A percentile compares a stretch with the other conserved stretches of the same genome.
Evolutionary conservation across 2,797 vertebrate species (phyloP).

Genomic region (Poecilia wingei): DNA sequence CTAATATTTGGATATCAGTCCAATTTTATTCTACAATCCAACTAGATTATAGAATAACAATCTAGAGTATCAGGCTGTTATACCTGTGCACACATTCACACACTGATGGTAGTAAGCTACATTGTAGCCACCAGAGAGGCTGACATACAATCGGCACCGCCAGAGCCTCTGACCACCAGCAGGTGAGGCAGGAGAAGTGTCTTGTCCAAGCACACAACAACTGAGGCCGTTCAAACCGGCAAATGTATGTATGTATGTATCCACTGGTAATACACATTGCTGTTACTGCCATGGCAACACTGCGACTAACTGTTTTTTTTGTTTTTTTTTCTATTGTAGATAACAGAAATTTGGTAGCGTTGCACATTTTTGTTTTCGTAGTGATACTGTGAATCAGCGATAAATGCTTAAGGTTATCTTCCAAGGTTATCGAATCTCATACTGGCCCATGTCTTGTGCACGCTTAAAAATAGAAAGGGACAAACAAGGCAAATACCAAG

Average conservation of each 20-base stretch:
- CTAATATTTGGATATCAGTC: background rate
- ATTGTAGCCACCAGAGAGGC: too few species aligned
- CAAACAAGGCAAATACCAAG: constrained; percentile 23
- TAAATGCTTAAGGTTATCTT: background rate
- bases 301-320: background rate
- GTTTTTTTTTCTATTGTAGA: background rate
- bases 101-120: too few species aligned
- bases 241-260: background rate
- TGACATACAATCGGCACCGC: too few species aligned
- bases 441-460: background rate
- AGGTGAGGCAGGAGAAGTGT: too few species aligned
- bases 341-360: background rate
- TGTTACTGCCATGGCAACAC: background rate
- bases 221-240: too few species aligned
- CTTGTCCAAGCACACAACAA: too few species aligned
- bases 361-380: background rate
- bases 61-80: background rate
- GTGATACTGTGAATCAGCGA: background rate
- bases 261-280: background rate
- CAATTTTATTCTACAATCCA: too few species aligned
- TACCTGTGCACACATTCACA: background rate
- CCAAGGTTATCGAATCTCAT: background rate
- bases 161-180: too few species aligned
- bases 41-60: too few species aligned
- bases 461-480: constrained; percentile 38